These are phyloP conservation scores for Chironomus striatipennis DNA, from an alignment of 1,140 invertebrate genomes.

Conservation along the genomic window DNA sequence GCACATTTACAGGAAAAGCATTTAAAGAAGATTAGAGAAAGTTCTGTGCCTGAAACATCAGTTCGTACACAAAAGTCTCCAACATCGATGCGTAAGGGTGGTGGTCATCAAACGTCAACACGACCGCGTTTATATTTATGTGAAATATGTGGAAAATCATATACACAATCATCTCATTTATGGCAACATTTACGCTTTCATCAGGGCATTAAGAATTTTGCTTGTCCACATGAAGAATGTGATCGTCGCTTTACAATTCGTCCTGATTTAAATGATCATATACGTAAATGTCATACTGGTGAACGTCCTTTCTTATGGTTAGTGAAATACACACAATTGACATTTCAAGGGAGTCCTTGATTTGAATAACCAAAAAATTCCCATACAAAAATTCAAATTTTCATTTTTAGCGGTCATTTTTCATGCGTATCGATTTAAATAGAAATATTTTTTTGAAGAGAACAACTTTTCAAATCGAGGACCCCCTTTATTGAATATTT, in stretches of 20 bases:
- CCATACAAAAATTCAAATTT: too few species aligned
- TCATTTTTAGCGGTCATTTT: too few species aligned
- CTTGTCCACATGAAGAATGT: slow-evolving; percentile 49
- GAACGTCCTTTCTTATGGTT: not conserved
- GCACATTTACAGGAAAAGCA: slow-evolving; percentile 39
- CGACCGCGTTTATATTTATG: slow-evolving; percentile 46
- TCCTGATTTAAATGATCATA: slow-evolving; percentile 57
- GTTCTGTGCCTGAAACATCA: not conserved
- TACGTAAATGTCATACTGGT: slow-evolving; percentile 42
- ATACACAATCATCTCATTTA: slow-evolving; percentile 51
- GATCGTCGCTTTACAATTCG: slow-evolving; percentile 54
- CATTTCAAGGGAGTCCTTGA: slow-evolving; percentile 54
- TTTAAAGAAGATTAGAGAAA: slow-evolving; percentile 32
- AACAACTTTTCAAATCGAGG: too few species aligned
- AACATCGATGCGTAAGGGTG: slow-evolving; percentile 18
- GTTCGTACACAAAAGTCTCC: not conserved
- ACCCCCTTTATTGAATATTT: too few species aligned
- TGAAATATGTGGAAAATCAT: slow-evolving; percentile 50
- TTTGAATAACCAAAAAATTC: too few species aligned
- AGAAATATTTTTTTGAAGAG: too few species aligned
- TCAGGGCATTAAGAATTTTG: slow-evolving; percentile 50
- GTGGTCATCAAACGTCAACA: slow-evolving; percentile 32
- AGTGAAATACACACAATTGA: slow-evolving; percentile 38
- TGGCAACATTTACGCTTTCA: slow-evolving; percentile 53
- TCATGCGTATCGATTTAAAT: too few species aligned